Conservation (phyloP, 2,113 vertebrate species). For the Dicrurus megarhynchus region DNA sequence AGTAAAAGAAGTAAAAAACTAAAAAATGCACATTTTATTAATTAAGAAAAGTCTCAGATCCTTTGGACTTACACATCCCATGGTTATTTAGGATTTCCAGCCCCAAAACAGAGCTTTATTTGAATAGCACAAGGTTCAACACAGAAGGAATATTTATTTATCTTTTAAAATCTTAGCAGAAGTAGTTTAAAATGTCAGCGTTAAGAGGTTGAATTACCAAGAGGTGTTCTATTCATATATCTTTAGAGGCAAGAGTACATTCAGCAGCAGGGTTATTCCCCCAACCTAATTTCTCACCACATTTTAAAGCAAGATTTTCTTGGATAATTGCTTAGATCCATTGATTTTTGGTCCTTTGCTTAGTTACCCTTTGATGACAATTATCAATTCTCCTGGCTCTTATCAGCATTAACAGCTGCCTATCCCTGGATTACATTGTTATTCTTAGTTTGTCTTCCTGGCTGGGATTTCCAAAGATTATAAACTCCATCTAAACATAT, state of each 20-base stretch:
- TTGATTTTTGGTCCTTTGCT: background rate
- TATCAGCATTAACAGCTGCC: background rate
- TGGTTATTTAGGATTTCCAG: background rate
- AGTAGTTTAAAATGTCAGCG: background rate
- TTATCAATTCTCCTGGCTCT: background rate
- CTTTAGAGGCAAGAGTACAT: background rate
- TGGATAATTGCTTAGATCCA: background rate
- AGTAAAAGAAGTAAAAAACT: background rate
- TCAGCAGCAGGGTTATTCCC: background rate
- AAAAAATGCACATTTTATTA: background rate
- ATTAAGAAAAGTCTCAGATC: background rate
- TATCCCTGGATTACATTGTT: background rate
- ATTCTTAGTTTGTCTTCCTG: background rate
- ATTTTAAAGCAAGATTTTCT: background rate
- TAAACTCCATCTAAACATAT: background rate
- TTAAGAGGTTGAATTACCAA: background rate
- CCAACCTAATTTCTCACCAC: background rate
- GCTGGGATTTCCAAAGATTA: background rate
- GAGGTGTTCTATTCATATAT: rapidly evolving
- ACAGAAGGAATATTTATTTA: background rate
- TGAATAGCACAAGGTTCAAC: background rate
- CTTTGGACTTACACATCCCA: background rate
- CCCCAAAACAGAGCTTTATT: background rate
- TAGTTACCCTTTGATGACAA: background rate
- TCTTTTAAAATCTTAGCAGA: background rate